Percentiles rank a stretch among this genome's conserved stretches.
phyloP scores from a whole-genome alignment of 2,113 vertebrate species.

The Leptobrachium ailaonicum region DNA sequence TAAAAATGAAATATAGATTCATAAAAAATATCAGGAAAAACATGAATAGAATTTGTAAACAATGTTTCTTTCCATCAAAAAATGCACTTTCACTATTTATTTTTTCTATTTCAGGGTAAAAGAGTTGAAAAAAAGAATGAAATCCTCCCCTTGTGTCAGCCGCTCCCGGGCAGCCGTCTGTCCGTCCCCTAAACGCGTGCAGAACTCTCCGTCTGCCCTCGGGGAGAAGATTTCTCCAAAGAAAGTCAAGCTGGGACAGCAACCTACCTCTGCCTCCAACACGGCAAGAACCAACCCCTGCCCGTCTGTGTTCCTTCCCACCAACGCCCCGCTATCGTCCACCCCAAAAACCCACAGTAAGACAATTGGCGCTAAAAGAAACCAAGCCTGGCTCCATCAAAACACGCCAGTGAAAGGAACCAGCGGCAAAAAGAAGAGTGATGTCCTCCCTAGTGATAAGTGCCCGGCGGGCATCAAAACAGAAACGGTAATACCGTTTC shows the following conservation, averaged over 20 bases:
- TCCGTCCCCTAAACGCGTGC: constrained; percentile 67
- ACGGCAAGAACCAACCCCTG: constrained; percentile 52
- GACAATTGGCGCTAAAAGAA: constrained; percentile 49
- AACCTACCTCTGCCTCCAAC: constrained; percentile 45
- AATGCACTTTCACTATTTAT: neutral
- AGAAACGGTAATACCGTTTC: constrained; percentile 24
- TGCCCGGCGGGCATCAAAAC: constrained; percentile 43
- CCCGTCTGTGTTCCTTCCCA: constrained; percentile 54
- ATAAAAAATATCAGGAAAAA: too few relatives aligned
- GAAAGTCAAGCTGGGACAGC: constrained; percentile 71
- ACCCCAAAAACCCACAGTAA: constrained; percentile 62
- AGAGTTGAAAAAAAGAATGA: constrained; percentile 78
- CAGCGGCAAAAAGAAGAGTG: constrained; percentile 50
- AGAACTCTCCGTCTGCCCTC: constrained; percentile 54
- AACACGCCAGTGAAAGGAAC: constrained; percentile 61
- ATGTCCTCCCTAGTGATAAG: constrained; percentile 50
- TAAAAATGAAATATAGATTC: too few relatives aligned
- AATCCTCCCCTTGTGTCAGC: constrained; percentile 50
- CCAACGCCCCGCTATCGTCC: constrained; percentile 62
- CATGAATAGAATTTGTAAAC: too few relatives aligned
- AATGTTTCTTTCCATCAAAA: too few relatives aligned
- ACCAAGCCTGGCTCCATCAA: constrained; percentile 55
- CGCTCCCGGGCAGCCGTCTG: constrained; percentile 55
- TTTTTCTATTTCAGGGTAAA: constrained; percentile 78
- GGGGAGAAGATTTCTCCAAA: constrained; percentile 77